These are phyloP conservation scores for Artibeus jamaicensis DNA, from an alignment of 2,797 vertebrate species.

Conservation along the genomic window DNA sequence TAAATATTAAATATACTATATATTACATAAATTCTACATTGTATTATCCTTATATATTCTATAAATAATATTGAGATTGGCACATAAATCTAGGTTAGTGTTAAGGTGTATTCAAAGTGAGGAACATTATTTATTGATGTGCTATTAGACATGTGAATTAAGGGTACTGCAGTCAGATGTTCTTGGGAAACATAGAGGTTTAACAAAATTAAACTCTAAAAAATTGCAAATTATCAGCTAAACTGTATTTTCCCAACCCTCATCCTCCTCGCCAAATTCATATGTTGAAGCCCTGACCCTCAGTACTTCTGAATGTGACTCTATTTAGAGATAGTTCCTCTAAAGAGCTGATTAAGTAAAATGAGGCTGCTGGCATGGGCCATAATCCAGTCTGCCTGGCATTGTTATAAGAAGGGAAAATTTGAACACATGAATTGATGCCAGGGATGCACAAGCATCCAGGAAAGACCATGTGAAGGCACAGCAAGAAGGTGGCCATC, in stretches of 20 bases:
- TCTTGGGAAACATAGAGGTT: background rate
- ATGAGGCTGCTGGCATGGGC: background rate
- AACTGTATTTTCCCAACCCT: background rate
- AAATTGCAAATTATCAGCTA: background rate
- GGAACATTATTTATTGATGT: constrained; percentile 12
- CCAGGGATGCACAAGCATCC: background rate
- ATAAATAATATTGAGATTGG: background rate
- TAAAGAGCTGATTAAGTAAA: background rate
- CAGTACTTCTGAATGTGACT: background rate
- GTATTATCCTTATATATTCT: background rate
- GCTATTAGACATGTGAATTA: background rate
- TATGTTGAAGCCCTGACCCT: background rate
- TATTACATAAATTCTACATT: background rate
- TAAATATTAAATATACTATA: background rate
- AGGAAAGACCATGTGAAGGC: background rate
- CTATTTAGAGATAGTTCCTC: background rate
- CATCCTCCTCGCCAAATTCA: background rate
- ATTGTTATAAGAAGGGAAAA: background rate
- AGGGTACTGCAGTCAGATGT: background rate
- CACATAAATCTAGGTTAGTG: background rate
- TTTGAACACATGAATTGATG: background rate
- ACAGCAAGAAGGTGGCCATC: background rate
- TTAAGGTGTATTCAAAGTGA: constrained; percentile 8
- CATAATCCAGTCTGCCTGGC: background rate
- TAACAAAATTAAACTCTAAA: background rate